Evolutionary conservation across 2,888 invertebrate species (phyloP).

Genomic region (Malacosoma neustria): DNA sequence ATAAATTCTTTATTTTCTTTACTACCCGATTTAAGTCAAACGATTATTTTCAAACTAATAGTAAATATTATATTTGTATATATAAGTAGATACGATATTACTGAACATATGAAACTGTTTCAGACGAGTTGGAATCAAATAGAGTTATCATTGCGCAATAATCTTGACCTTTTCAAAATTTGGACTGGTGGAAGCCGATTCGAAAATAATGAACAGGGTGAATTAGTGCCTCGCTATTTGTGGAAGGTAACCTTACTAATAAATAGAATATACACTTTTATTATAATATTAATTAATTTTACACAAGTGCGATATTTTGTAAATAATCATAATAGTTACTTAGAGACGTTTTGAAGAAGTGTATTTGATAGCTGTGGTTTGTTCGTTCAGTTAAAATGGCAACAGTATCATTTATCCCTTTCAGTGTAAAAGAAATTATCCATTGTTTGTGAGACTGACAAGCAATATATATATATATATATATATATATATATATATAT

Average conservation of each 20-base stretch:
- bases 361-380: not conserved
- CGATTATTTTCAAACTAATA: not conserved
- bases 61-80: not conserved
- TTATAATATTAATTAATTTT: not conserved
- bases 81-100: not conserved
- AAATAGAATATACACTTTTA: not conserved
- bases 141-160: conserved; percentile 8
- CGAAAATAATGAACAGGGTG: conserved; percentile 8
- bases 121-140: conserved; percentile 15
- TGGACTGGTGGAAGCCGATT: conserved; percentile 17
- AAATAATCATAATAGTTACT: too few relatives aligned
- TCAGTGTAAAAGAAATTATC: not conserved
- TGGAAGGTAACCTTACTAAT: conserved; percentile 20
- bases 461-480: too few relatives aligned
- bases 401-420: not conserved
- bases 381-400: not conserved
- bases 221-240: conserved; percentile 19
- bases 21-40: not conserved
- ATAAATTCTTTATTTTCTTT: not conserved
- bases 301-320: too few relatives aligned
- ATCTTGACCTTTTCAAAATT: conserved; percentile 3
- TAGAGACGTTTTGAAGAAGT: not conserved
- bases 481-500: too few relatives aligned
- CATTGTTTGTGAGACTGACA: too few relatives aligned
- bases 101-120: conserved; percentile 4